A percentile compares a stretch with the other conserved stretches of the same genome.
These are phyloP conservation scores for Dermatemys mawii DNA, from an alignment of 2,113 vertebrate genomes.

Conservation along the genomic window DNA sequence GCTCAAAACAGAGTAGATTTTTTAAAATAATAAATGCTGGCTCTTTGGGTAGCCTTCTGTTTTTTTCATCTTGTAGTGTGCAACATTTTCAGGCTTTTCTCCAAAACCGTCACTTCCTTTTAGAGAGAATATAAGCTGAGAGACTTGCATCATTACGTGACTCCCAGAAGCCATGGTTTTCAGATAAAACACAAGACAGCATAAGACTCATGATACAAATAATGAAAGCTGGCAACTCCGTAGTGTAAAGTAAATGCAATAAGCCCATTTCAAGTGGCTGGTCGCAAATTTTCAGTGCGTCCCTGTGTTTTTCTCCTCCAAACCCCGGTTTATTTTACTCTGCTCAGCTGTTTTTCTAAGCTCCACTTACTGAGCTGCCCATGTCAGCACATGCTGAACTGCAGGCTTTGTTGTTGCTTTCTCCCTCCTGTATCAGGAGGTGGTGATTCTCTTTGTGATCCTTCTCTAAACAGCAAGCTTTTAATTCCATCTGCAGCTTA, in stretches of 20 bases:
- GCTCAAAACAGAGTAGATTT: background rate
- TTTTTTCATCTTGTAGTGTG: background rate
- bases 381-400: slow-evolving; percentile 23
- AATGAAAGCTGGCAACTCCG: background rate
- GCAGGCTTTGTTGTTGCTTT: slow-evolving; percentile 48
- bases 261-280: background rate
- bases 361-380: slow-evolving; percentile 30
- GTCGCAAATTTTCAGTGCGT: background rate
- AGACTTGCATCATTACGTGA: background rate
- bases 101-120: background rate
- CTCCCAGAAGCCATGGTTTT: background rate
- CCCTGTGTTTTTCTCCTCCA: background rate
- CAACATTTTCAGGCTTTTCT: background rate
- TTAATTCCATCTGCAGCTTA: slow-evolving; percentile 45
- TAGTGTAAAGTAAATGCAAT: background rate
- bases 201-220: background rate
- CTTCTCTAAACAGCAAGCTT: slow-evolving; percentile 43
- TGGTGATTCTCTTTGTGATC: slow-evolving; percentile 59
- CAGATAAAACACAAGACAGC: background rate
- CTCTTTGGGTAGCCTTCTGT: background rate
- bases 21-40: background rate
- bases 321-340: slow-evolving; percentile 8
- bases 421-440: slow-evolving; percentile 55
- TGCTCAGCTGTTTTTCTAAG: slow-evolving; percentile 49
- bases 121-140: background rate